Evolutionary conservation across 2,888 invertebrate species (phyloP).

Genomic region (Tridacna gigas): DNA sequence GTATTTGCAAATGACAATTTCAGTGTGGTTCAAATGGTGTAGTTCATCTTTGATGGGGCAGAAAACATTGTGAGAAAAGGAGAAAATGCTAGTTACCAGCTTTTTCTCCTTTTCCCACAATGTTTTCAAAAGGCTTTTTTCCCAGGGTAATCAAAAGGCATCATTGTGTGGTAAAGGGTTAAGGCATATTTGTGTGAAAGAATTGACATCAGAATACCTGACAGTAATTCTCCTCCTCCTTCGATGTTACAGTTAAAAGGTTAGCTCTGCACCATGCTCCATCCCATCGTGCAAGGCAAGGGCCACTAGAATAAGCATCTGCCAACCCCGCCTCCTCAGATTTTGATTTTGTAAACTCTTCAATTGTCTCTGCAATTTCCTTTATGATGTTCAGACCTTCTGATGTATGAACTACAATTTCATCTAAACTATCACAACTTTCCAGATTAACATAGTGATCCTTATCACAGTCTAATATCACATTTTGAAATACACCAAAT

Average conservation of each 20-base stretch:
- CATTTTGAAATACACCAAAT: conserved; percentile 54
- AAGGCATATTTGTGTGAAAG: too few species aligned
- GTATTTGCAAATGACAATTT: too few species aligned
- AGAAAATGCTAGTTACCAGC: too few species aligned
- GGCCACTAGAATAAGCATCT: conserved; percentile 87
- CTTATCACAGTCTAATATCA: conserved; percentile 43
- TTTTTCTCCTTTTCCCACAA: too few species aligned
- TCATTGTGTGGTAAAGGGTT: too few species aligned
- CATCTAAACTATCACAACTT: conserved; percentile 56
- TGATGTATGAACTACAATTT: conserved; percentile 49
- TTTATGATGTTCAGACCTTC: conserved; percentile 30
- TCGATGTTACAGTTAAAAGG: conserved; percentile 3
- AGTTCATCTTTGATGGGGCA: too few species aligned
- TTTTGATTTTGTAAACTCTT: conserved; percentile 50
- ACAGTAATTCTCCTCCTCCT: conserved; percentile 11
- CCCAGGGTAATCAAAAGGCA: too few species aligned
- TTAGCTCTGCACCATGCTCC: conserved; percentile 68
- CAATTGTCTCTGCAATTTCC: conserved; percentile 46
- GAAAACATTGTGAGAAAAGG: too few species aligned
- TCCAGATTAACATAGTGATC: conserved; percentile 43
- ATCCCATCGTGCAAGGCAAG: conserved; percentile 87
- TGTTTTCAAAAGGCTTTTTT: too few species aligned
- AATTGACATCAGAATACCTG: conserved; percentile 51
- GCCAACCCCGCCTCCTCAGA: conserved; percentile 85
- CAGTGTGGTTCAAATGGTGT: too few species aligned